phyloP scores from a whole-genome alignment of 2,113 vertebrate genomes.

The Scomber japonicus region DNA sequence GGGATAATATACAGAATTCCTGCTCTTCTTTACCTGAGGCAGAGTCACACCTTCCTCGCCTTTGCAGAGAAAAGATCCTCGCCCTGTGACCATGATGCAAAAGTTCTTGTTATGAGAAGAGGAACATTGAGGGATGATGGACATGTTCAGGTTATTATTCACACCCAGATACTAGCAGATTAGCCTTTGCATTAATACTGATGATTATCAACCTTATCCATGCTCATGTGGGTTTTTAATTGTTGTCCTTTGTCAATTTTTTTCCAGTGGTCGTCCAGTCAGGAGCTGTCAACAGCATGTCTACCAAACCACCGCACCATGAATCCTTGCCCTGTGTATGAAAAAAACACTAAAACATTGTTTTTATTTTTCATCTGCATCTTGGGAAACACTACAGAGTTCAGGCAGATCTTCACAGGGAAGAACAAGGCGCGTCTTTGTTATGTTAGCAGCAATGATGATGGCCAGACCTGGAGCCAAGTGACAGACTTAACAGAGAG shows the following conservation, averaged over 20 bases:
- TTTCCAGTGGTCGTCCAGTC: constrained; percentile 81
- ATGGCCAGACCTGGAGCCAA: constrained; percentile 89
- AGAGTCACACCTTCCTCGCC: constrained; percentile 86
- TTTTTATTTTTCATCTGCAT: constrained; percentile 95
- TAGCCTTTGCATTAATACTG: neutral
- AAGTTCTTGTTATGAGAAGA: constrained; percentile 89
- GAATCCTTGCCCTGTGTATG: constrained; percentile 87
- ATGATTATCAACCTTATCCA: neutral
- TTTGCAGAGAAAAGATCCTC: constrained; percentile 92
- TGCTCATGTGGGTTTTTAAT: neutral
- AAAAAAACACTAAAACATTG: constrained; percentile 79
- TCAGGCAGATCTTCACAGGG: constrained; percentile 88
- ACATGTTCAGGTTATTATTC: constrained; percentile 84
- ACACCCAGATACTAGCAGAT: neutral
- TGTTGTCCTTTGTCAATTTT: neutral
- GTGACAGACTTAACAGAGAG: constrained; percentile 88
- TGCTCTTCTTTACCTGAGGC: constrained; percentile 88
- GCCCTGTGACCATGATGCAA: constrained; percentile 84
- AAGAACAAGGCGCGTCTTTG: constrained; percentile 91
- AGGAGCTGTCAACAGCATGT: constrained; percentile 75
- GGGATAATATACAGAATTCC: constrained; percentile 92
- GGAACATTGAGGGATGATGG: constrained; percentile 76
- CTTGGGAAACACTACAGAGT: constrained; percentile 82
- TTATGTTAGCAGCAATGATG: constrained; percentile 87
- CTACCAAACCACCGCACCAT: constrained; percentile 83